Evolutionary conservation across 2,888 invertebrate species (phyloP).

Genomic region (Erebia ligea): DNA sequence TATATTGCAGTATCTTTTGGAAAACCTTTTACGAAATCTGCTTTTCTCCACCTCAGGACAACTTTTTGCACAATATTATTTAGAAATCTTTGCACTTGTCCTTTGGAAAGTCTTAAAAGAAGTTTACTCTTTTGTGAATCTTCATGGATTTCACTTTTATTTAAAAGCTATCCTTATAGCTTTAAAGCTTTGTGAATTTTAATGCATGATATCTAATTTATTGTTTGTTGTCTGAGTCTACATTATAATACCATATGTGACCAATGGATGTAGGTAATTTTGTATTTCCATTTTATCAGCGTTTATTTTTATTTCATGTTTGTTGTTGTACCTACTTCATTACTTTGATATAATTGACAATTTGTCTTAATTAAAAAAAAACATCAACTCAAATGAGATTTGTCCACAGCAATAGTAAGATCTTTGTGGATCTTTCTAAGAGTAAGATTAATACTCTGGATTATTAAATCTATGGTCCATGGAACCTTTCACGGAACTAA

Average conservation of each 20-base stretch:
- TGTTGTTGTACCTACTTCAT: background rate
- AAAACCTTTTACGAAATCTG: background rate
- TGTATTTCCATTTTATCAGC: background rate
- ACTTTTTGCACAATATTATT: background rate
- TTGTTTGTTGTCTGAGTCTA: background rate
- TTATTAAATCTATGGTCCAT: no score
- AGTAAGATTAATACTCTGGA: no score
- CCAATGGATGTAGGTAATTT: background rate
- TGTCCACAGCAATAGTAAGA: no score
- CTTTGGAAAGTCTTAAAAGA: background rate
- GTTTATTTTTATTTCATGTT: background rate
- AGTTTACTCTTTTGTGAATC: background rate
- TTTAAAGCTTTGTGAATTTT: background rate
- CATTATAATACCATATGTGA: background rate
- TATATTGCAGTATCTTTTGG: background rate
- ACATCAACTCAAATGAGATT: no score
- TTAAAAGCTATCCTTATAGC: background rate
- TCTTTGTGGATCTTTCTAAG: no score
- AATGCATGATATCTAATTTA: no score
- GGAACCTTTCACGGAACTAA: no score
- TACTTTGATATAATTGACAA: background rate
- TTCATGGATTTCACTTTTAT: background rate
- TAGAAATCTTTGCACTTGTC: background rate
- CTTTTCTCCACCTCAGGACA: no score
- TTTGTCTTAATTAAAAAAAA: background rate